Percentiles rank a stretch among this genome's conserved stretches.
Conservation (phyloP, 2,113 vertebrate species). For the Nibea albiflora region DNA sequence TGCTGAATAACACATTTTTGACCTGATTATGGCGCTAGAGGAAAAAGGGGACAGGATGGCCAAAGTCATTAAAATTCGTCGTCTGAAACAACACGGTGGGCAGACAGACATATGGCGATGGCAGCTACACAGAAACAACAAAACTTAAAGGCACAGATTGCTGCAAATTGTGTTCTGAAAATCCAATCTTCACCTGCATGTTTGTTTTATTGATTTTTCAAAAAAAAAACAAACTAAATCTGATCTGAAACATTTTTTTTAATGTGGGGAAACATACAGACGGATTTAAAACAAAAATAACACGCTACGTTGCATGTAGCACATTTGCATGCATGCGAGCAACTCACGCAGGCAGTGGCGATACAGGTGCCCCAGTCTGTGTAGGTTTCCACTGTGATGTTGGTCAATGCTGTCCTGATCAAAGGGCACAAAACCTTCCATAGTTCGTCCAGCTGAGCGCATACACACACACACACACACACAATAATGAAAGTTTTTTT, state of each 20-base stretch:
- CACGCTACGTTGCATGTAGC: neutral
- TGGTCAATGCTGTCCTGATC: conserved; percentile 91
- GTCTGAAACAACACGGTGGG: neutral
- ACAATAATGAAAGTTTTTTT: conserved; percentile 64
- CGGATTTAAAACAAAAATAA: neutral
- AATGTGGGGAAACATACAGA: neutral
- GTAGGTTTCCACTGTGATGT: conserved; percentile 95
- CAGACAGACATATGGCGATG: too few species aligned
- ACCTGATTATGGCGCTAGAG: neutral
- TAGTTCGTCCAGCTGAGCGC: conserved; percentile 89
- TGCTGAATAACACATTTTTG: too few species aligned
- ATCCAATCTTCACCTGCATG: neutral
- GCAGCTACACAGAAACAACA: neutral
- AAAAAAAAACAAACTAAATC: conserved; percentile 4
- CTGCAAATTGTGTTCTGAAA: conserved; percentile 11
- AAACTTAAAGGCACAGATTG: neutral
- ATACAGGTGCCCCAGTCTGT: conserved; percentile 97
- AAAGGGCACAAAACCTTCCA: conserved; percentile 93
- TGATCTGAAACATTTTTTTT: neutral
- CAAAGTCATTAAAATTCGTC: neutral
- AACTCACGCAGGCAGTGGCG: conserved; percentile 95
- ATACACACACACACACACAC: conserved; percentile 34
- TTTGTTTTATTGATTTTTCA: conserved; percentile 28
- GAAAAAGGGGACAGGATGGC: neutral
- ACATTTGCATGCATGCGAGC: conserved; percentile 36